Evolutionary conservation across 2,797 vertebrate species (phyloP).

Genomic region (Eulemur albifrons): DNA sequence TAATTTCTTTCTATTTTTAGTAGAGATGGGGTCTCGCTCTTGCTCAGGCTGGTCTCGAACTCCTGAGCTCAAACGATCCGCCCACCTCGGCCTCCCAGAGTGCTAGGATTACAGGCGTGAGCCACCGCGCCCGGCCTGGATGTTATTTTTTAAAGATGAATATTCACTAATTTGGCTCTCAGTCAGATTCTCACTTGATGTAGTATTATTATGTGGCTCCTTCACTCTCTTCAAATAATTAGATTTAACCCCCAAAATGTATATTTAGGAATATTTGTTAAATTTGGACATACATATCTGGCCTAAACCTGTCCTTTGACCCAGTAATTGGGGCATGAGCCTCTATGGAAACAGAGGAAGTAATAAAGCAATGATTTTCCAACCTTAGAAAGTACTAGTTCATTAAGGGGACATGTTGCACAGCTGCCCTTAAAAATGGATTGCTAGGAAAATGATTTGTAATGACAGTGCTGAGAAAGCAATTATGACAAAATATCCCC

Average conservation of each 20-base stretch:
- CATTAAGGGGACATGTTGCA: neutral
- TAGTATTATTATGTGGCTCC: neutral
- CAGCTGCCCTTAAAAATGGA: neutral
- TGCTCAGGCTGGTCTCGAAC: too few species aligned
- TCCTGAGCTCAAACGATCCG: too few species aligned
- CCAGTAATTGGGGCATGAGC: neutral
- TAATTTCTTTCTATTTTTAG: too few species aligned
- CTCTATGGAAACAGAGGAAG: neutral
- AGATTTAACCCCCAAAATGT: neutral
- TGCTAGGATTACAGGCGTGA: too few species aligned
- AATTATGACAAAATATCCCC: neutral
- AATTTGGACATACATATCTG: neutral
- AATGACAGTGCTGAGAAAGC: neutral
- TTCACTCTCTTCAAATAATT: conserved; percentile 25
- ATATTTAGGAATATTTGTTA: neutral
- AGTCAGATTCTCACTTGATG: neutral
- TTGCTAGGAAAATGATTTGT: neutral
- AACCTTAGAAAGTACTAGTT: neutral
- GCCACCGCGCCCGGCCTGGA: neutral
- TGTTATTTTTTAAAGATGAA: conserved; percentile 36
- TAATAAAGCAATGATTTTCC: neutral
- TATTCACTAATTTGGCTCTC: conserved; percentile 1
- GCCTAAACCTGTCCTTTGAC: neutral
- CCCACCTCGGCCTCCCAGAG: too few species aligned
- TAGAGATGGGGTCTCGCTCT: too few species aligned